phyloP scores from a whole-genome alignment of 1,140 invertebrate species.

The Neodiprion fabricii region DNA sequence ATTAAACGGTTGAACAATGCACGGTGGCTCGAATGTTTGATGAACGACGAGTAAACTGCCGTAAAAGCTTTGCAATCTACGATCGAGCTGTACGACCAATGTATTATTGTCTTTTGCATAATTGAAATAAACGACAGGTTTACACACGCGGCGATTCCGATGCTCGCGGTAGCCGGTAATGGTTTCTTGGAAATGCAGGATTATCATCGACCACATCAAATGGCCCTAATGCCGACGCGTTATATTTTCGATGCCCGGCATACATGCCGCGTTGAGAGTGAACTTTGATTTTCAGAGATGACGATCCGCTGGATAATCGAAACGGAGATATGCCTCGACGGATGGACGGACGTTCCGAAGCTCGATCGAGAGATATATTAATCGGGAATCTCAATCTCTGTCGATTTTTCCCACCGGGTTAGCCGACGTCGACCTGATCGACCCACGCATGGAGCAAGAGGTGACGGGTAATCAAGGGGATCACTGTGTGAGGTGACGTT shows the following conservation, averaged over 20 bases:
- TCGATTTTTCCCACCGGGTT: not conserved
- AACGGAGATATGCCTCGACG: not conserved
- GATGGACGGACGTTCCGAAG: not conserved
- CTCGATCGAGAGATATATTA: not conserved
- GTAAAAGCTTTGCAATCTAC: not conserved
- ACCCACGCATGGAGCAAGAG: not conserved
- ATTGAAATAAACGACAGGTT: conserved; percentile 1
- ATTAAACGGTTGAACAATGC: not conserved
- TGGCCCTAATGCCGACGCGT: not conserved
- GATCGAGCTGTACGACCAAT: not conserved
- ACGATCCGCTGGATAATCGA: not conserved
- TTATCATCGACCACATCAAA: conserved; percentile 1
- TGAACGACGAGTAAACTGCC: not conserved
- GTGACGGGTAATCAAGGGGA: not conserved
- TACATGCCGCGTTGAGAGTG: not conserved
- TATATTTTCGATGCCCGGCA: not conserved
- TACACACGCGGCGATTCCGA: not conserved
- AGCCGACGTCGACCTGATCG: not conserved
- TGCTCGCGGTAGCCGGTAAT: not conserved
- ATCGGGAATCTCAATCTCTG: not conserved
- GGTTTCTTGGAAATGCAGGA: not conserved
- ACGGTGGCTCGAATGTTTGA: not conserved
- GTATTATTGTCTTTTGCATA: not conserved
- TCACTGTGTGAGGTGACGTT: not conserved
- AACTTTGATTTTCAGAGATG: not conserved